Conservation (phyloP, 2,888 invertebrate genomes). For the Parnassius glacialis region DNA sequence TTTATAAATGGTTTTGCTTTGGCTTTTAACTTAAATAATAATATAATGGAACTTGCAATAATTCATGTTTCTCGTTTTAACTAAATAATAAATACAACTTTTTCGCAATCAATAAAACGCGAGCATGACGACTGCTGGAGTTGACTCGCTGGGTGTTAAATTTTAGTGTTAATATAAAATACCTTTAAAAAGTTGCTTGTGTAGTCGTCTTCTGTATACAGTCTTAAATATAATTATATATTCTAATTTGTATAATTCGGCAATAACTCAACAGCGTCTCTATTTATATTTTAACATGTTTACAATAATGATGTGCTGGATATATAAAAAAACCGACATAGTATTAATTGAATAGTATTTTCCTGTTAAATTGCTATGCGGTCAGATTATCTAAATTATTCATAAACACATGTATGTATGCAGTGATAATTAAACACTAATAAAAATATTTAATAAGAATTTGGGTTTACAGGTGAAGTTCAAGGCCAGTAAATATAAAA, state of each 20-base stretch:
- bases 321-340: neutral
- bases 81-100: neutral
- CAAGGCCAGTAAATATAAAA: too few species aligned
- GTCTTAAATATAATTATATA: neutral
- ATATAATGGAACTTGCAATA: slow-evolving; percentile 1
- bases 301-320: slow-evolving; percentile 19
- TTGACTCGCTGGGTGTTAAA: slow-evolving; percentile 38
- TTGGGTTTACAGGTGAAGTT: too few species aligned
- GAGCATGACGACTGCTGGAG: slow-evolving; percentile 53
- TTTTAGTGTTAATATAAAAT: slow-evolving; percentile 49
- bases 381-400: too few species aligned
- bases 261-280: neutral
- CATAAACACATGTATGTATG: too few species aligned
- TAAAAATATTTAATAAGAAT: too few species aligned
- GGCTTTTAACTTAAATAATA: too few species aligned
- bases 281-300: neutral
- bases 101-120: slow-evolving; percentile 29
- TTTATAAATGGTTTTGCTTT: neutral
- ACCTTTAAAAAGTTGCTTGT: slow-evolving; percentile 42
- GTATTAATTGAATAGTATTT: too few species aligned
- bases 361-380: too few species aligned
- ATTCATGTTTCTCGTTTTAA: neutral
- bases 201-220: slow-evolving; percentile 32
- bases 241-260: neutral
- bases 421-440: too few species aligned